Evolutionary conservation across 2,797 vertebrate species (phyloP).

Genomic region (Diceros bicornis): DNA sequence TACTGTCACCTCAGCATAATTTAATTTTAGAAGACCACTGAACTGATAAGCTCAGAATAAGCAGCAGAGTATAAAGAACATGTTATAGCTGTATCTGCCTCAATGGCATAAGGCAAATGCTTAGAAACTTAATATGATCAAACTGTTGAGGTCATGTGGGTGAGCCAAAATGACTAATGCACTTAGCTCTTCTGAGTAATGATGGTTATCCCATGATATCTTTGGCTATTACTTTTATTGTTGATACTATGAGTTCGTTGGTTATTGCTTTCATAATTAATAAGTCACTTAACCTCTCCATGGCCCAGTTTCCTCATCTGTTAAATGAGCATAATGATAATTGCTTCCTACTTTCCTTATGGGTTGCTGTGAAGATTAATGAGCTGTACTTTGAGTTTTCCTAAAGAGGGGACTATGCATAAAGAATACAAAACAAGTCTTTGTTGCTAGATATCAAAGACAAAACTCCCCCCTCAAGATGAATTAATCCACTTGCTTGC

Average conservation of each 20-base stretch:
- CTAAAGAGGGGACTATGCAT: neutral
- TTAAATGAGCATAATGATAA: slow-evolving; percentile 75
- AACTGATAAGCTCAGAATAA: slow-evolving; percentile 61
- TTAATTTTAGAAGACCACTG: slow-evolving; percentile 51
- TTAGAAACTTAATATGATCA: slow-evolving; percentile 72
- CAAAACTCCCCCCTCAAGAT: neutral
- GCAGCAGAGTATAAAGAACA: slow-evolving; percentile 26
- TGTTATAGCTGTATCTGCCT: slow-evolving; percentile 61
- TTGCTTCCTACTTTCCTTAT: slow-evolving; percentile 59
- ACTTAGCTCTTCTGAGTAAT: slow-evolving; percentile 9
- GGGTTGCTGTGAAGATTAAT: slow-evolving; percentile 60
- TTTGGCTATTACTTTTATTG: slow-evolving; percentile 46
- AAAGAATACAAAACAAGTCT: neutral
- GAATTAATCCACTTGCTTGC: neutral
- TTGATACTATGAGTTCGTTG: neutral
- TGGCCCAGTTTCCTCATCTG: slow-evolving; percentile 73
- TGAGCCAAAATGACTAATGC: slow-evolving; percentile 39
- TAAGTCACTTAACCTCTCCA: slow-evolving; percentile 56
- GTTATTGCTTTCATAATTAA: slow-evolving; percentile 69
- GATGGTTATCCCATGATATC: neutral
- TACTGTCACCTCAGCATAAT: slow-evolving; percentile 64
- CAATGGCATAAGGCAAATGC: slow-evolving; percentile 69
- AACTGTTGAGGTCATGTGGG: slow-evolving; percentile 52
- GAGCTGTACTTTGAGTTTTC: slow-evolving; percentile 22
- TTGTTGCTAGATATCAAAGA: neutral